A percentile compares a stretch with the other conserved stretches of the same genome.
These are phyloP conservation scores for Malthinus seriepunctatus DNA, from an alignment of 2,888 invertebrate genomes.

Conservation along the genomic window DNA sequence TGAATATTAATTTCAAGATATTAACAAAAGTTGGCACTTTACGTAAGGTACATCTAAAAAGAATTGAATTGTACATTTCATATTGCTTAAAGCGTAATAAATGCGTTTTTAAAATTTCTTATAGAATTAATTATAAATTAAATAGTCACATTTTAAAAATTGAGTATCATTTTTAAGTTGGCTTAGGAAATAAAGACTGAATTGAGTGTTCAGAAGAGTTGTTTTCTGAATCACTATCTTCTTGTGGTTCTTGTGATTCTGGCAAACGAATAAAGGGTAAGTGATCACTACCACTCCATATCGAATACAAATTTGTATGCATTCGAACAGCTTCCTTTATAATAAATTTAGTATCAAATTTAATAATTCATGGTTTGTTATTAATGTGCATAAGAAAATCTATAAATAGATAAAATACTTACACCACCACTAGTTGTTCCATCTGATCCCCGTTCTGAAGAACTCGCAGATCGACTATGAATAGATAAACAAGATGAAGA, in stretches of 20 bases:
- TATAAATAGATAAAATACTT: conserved; percentile 18
- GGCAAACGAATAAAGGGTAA: conserved; percentile 54
- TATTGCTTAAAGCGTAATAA: too few relatives aligned
- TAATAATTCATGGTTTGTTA: not conserved
- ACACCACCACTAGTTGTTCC: conserved; percentile 54
- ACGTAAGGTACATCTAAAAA: too few relatives aligned
- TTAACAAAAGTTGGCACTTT: too few relatives aligned
- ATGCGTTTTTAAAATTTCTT: too few relatives aligned
- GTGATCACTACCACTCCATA: conserved; percentile 57
- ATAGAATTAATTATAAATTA: too few relatives aligned
- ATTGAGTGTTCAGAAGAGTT: conserved; percentile 50
- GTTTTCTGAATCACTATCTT: conserved; percentile 54
- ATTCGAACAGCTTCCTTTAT: conserved; percentile 52
- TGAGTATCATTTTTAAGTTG: conserved; percentile 40
- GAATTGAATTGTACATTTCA: too few relatives aligned
- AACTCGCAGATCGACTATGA: conserved; percentile 60
- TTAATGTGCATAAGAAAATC: not conserved
- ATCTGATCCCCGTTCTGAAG: conserved; percentile 55
- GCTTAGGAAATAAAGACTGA: conserved; percentile 49
- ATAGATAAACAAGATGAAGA: conserved; percentile 62
- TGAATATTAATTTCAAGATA: too few relatives aligned
- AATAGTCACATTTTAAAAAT: too few relatives aligned
- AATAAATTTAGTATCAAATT: not conserved
- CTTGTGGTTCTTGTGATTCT: conserved; percentile 55
- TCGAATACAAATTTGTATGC: conserved; percentile 54